These are phyloP conservation scores for Podargus strigoides DNA, from an alignment of 2,797 vertebrate genomes.

Conservation along the genomic window DNA sequence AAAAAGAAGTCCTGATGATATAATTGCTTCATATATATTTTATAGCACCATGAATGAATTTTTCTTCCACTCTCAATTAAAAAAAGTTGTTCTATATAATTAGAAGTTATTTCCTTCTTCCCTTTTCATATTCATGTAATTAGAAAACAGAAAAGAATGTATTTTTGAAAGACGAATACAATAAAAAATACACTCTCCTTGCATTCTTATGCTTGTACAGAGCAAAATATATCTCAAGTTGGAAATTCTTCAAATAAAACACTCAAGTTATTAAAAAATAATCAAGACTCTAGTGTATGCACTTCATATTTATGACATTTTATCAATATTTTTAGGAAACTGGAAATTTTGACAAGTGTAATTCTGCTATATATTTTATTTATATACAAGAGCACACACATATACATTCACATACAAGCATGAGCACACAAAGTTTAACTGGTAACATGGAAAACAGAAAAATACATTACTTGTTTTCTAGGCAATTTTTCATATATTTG, in stretches of 20 bases:
- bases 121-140: neutral
- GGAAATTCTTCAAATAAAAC: neutral
- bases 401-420: neutral
- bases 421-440: neutral
- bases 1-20: constrained; percentile 42
- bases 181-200: neutral
- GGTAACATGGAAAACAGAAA: neutral
- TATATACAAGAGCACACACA: neutral
- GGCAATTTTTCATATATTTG: neutral
- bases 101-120: constrained; percentile 29
- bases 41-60: neutral
- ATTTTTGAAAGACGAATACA: neutral
- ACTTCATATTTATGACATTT: too few species aligned
- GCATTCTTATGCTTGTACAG: neutral
- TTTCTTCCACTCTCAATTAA: constrained; percentile 11
- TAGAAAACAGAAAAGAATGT: neutral
- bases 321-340: neutral
- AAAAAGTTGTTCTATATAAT: constrained; percentile 25
- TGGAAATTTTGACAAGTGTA: neutral
- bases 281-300: neutral
- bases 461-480: neutral
- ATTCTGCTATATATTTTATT: neutral
- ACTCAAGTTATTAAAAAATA: neutral
- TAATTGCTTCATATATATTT: constrained; percentile 37
- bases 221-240: neutral